Evolutionary conservation across 1,140 invertebrate genomes (phyloP).

Genomic region (Sinonovacula constricta): DNA sequence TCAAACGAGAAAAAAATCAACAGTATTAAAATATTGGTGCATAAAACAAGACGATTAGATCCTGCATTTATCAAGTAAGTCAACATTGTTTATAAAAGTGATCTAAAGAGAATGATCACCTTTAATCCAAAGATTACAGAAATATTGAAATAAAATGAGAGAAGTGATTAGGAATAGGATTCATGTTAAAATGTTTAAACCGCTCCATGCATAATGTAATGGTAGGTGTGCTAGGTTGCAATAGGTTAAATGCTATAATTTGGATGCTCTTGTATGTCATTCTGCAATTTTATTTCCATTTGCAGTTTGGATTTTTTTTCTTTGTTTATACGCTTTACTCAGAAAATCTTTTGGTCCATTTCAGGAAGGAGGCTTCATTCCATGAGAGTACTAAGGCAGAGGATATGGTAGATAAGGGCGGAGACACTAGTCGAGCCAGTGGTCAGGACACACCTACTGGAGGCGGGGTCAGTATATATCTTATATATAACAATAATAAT

Average conservation of each 20-base stretch:
- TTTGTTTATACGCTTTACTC: neutral
- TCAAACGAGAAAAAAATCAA: slow-evolving; percentile 61
- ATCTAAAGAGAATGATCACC: neutral
- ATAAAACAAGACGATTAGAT: slow-evolving; percentile 67
- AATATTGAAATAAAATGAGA: neutral
- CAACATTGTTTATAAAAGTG: neutral
- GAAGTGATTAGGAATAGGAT: neutral
- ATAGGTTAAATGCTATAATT: neutral
- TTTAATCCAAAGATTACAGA: neutral
- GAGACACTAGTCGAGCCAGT: slow-evolving; percentile 5
- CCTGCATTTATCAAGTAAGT: slow-evolving; percentile 74
- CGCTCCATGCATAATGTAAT: neutral
- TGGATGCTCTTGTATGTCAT: neutral
- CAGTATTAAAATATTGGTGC: slow-evolving; percentile 64
- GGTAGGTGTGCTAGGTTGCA: neutral
- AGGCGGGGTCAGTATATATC: neutral
- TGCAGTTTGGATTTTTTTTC: neutral
- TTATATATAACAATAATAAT: neutral
- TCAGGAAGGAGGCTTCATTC: slow-evolving; percentile 42
- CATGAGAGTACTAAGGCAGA: slow-evolving; percentile 40
- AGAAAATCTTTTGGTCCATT: neutral
- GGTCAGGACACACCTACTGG: slow-evolving; percentile 1
- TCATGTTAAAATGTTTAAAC: neutral
- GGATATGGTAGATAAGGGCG: slow-evolving; percentile 29
- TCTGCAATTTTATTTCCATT: neutral